phyloP scores from a whole-genome alignment of 2,113 vertebrate genomes.

The Dinomys branickii region DNA sequence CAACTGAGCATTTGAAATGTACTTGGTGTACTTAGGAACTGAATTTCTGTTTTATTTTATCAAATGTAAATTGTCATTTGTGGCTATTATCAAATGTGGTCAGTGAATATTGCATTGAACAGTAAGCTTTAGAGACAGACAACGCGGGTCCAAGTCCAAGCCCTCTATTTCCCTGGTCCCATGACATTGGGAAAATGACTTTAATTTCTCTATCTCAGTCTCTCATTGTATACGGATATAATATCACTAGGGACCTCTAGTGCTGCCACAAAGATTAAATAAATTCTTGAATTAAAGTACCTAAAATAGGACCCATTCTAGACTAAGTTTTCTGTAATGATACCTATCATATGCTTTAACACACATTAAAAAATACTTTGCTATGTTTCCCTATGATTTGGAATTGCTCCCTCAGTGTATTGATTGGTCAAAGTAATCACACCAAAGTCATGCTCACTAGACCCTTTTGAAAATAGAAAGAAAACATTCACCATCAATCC shows the following conservation, averaged over 20 bases:
- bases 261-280: not conserved
- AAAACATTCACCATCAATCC: not conserved
- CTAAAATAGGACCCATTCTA: not conserved
- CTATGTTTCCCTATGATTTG: not conserved
- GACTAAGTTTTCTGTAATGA: not conserved
- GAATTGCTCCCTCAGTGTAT: not conserved
- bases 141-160: not conserved
- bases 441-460: slow-evolving; percentile 11
- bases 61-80: not conserved
- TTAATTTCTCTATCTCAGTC: not conserved
- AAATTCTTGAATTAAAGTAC: slow-evolving; percentile 6
- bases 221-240: not conserved
- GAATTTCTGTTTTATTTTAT: not conserved
- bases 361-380: not conserved
- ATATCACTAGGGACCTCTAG: not conserved
- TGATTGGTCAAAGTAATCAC: slow-evolving; percentile 16
- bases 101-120: not conserved
- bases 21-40: not conserved
- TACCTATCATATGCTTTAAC: not conserved
- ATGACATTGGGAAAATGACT: not conserved
- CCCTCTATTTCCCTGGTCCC: not conserved
- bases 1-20: not conserved
- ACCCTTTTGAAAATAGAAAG: not conserved
- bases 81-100: no score
- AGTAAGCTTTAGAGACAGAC: not conserved